Evolutionary conservation across 2,888 invertebrate genomes (phyloP).

Genomic region (Morpho achilles): DNA sequence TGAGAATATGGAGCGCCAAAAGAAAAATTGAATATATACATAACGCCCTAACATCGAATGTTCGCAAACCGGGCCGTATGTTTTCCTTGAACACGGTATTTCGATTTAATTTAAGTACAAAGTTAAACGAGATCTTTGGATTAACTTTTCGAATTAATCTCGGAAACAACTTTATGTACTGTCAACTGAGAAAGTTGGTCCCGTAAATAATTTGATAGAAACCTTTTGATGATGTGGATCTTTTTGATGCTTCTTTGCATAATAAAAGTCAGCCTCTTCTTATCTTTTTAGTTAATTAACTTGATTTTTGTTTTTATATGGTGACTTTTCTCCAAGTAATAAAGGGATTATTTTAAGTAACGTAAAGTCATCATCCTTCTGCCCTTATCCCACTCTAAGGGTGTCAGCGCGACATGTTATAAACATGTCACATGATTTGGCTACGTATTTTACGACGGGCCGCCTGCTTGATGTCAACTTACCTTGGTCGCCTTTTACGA

Average conservation of each 20-base stretch:
- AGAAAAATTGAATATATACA: too few relatives aligned
- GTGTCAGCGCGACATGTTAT: too few relatives aligned
- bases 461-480: too few relatives aligned
- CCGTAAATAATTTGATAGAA: constrained; percentile 4
- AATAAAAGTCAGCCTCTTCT: background rate
- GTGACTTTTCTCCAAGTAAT: too few relatives aligned
- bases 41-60: background rate
- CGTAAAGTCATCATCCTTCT: too few relatives aligned
- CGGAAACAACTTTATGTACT: constrained; percentile 16
- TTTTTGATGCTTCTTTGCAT: constrained; percentile 5
- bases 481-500: too few relatives aligned
- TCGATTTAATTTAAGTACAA: constrained; percentile 16
- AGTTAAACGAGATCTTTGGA: constrained; percentile 22
- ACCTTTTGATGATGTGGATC: constrained; percentile 3
- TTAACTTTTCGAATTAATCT: constrained; percentile 29
- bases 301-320: too few relatives aligned
- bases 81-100: constrained; percentile 8
- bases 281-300: background rate
- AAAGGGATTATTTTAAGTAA: too few relatives aligned
- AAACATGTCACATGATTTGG: too few relatives aligned
- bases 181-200: constrained; percentile 12
- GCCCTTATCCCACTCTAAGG: too few relatives aligned
- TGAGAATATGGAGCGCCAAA: too few relatives aligned
- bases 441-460: too few relatives aligned
- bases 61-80: constrained; percentile 1